Percentiles rank a stretch among this genome's conserved stretches.
Evolutionary conservation across 2,797 vertebrate species (phyloP).

Genomic region (Ambastaia sidthimunki): DNA sequence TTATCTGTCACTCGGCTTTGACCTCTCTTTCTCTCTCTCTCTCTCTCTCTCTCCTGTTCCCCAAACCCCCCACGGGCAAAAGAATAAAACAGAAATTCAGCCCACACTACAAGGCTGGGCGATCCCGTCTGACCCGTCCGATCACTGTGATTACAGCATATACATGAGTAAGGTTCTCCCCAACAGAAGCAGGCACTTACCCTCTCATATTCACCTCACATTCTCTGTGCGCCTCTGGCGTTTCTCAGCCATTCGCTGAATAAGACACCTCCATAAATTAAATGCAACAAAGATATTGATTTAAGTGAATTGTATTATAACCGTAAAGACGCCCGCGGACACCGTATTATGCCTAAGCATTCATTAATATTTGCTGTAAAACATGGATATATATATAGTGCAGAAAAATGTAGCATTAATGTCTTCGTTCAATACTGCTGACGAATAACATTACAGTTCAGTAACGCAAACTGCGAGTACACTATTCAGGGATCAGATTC

Average conservation of each 20-base stretch:
- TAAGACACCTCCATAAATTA: conserved; percentile 62
- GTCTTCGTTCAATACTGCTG: conserved; percentile 12
- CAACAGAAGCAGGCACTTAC: conserved; percentile 22
- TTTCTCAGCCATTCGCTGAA: conserved; percentile 49
- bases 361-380: conserved; percentile 58
- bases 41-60: conserved; percentile 25
- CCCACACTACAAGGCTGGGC: conserved; percentile 26
- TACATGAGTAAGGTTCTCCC: conserved; percentile 36
- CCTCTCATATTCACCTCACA: conserved; percentile 38
- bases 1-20: conserved; percentile 48
- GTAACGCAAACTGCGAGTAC: background rate
- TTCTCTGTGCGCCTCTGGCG: conserved; percentile 37
- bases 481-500: conserved; percentile 13
- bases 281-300: conserved; percentile 61
- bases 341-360: conserved; percentile 57
- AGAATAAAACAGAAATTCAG: conserved; percentile 15
- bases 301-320: conserved; percentile 59
- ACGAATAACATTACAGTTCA: conserved; percentile 15
- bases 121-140: conserved; percentile 9
- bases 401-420: conserved; percentile 19
- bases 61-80: conserved; percentile 28
- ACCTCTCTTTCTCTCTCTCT: conserved; percentile 24
- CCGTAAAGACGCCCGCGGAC: conserved; percentile 41
- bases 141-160: conserved; percentile 14
- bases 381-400: conserved; percentile 14